Conservation (phyloP, 2,888 invertebrate genomes). For the Yponomeuta evonymella region DNA sequence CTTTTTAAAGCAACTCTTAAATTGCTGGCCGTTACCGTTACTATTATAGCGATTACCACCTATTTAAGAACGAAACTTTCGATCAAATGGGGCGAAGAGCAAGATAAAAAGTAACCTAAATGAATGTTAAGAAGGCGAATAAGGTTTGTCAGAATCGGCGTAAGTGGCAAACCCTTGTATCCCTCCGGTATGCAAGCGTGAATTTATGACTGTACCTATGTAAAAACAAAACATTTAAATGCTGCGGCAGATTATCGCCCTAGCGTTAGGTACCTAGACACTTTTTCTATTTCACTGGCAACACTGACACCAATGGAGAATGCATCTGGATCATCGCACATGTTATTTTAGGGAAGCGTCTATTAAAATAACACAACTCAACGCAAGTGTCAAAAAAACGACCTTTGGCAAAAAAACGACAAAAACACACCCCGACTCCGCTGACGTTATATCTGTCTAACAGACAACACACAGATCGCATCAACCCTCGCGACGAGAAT, state of each 20-base stretch:
- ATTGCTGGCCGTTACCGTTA: too few relatives aligned
- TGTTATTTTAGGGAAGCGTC: not conserved
- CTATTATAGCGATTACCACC: too few relatives aligned
- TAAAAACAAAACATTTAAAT: not conserved
- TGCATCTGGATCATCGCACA: not conserved
- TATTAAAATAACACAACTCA: not conserved
- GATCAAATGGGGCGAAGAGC: too few relatives aligned
- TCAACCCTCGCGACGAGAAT: not conserved
- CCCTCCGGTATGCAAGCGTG: too few relatives aligned
- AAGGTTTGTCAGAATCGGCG: too few relatives aligned
- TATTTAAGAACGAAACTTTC: too few relatives aligned
- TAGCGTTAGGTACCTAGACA: not conserved
- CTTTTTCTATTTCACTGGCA: not conserved
- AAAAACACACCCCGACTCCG: not conserved
- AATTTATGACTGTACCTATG: too few relatives aligned
- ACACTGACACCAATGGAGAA: not conserved
- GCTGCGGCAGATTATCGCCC: not conserved
- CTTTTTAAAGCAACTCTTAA: too few relatives aligned
- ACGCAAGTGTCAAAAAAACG: slow-evolving; percentile 5
- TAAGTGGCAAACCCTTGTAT: too few relatives aligned
- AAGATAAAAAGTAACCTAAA: too few relatives aligned
- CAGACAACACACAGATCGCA: slow-evolving; percentile 6
- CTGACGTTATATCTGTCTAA: not conserved
- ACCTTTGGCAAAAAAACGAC: not conserved
- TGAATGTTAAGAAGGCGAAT: too few relatives aligned